Percentiles rank a stretch among this genome's conserved stretches.
phyloP scores from a whole-genome alignment of 2,113 vertebrate genomes.

The Hippocampus guttulatus region DNA sequence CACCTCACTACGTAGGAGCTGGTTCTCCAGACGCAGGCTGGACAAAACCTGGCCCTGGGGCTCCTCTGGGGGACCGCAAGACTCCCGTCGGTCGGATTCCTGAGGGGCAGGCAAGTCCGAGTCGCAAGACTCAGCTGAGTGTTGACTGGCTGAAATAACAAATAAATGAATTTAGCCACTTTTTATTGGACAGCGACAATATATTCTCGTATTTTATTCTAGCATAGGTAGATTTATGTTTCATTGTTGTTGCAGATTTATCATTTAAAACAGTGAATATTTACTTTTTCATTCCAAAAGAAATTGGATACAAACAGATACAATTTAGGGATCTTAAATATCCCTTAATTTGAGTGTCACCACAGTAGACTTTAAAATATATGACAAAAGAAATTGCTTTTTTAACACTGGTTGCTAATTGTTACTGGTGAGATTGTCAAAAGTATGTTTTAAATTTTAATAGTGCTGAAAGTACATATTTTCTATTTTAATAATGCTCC shows the following conservation, averaged over 20 bases:
- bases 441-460: too few species aligned
- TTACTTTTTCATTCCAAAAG: too few species aligned
- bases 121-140: constrained; percentile 74
- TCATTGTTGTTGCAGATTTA: not conserved
- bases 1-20: constrained; percentile 89
- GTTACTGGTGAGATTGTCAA: too few species aligned
- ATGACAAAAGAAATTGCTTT: too few species aligned
- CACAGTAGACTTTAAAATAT: too few species aligned
- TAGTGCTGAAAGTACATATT: too few species aligned
- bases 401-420: too few species aligned
- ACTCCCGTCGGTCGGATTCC: constrained; percentile 53
- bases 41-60: constrained; percentile 83
- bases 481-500: not conserved
- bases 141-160: constrained; percentile 46
- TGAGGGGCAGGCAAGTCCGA: constrained; percentile 70
- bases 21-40: constrained; percentile 93
- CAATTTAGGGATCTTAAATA: too few species aligned
- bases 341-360: too few species aligned
- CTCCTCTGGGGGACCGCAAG: constrained; percentile 43
- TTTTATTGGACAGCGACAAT: not conserved
- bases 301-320: too few species aligned
- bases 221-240: not conserved
- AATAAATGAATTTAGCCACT: not conserved
- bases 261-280: not conserved
- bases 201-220: not conserved